Evolutionary conservation across 2,888 invertebrate species (phyloP), one percentile per base, ranked within the genome.

Genomic region (Agrochola circellaris): DNA sequence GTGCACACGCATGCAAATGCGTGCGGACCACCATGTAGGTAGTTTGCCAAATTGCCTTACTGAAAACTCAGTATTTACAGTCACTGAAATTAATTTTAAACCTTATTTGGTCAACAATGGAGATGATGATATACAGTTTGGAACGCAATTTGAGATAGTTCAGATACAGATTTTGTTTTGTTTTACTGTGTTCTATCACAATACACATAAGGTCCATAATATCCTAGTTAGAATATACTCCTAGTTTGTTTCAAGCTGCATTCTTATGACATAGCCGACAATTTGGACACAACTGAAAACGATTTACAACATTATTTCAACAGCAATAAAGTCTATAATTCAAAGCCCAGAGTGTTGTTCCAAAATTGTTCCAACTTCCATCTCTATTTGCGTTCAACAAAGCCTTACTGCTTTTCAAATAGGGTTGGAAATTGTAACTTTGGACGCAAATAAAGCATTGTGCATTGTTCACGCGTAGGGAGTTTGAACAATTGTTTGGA

Each of bases 31-130:
- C 89, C 87, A 85, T 38, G 58, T 82, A 62, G 23, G 74, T 84
- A 87, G 92, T 89, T 67, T 91, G 92, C 92, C 92, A 93, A 94
- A 93, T 92, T 92, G 92, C 92, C 91, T 66, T 34, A 48, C 65
- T 48, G n/a, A 66, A 61, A 62, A 56, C 62, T 58, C 38, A 70
- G 38, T 20, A 69, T 66, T 74, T 79, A 51, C 56, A 9, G 26
- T 38, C 26, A 61, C n/a, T 15, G 13, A 38, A 86, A 77, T 69
- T 69, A 65, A 77, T 73, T 77, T 73, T 58, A 42, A 64, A 70
- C 69, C 65, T 64, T 77, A 83, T 66, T 8, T 0, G 8, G 3
- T 30, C 17, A 8, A 2, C 3, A 54, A 67, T 56, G 76, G 26
- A 65, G 51, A 75, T 48, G 38, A 48, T 64, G 4, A 60, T 73